Base-by-base conservation (phyloP, 1,140 invertebrate species). In the Hycleus phaleratus region DNA sequence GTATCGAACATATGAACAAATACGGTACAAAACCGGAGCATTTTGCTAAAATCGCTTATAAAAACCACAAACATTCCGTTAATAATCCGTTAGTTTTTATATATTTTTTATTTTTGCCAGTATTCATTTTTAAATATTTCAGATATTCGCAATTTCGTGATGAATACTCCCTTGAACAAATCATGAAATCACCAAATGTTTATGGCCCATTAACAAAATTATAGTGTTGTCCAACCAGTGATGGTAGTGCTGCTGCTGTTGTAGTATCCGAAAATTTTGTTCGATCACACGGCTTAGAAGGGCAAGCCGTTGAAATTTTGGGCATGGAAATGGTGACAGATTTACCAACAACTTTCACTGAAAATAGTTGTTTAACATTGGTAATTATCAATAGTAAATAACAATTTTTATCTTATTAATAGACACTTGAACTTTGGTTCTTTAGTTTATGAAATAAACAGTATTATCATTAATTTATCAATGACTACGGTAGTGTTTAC, bases 271-370 rank as follows among this genome's bases (percentile, higher is more conserved):
- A 98, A 76, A 83, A 88, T 2, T 98, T 97, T 75, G 93, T 98
- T 2, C 82, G 78, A 52, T 78, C 80, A 38, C 85, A 95, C 71
- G 85, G 86, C 24, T 76, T 98, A 2, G 84, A 96, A 69, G 71
- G 77, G 3, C 85, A 88, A 72, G 95, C 96, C 38, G 90, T 98
- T 1, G 95, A 98, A 78, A 97, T 98, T 65, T 65, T 97, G 42
- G 92, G 86, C 7, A 94, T 98, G 86, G 93, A 97, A 78, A 95
- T 98, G 93, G 82, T 86, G 0, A 97, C 95, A 6, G 97, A 99
- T 73, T 78, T 89, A 4, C 81, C 87, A 4, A 86, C 85, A 1
- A 88, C 94, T 0, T 98, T 99, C 67, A 74, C 78, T 11, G 88
- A 91, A 54, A 82, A 85, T 60, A 95, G 90, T 67, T 81, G 85